A percentile compares a stretch with the other conserved stretches of the same genome.
Conservation (phyloP, 2,797 vertebrate species). For the Varecia variegata region DNA sequence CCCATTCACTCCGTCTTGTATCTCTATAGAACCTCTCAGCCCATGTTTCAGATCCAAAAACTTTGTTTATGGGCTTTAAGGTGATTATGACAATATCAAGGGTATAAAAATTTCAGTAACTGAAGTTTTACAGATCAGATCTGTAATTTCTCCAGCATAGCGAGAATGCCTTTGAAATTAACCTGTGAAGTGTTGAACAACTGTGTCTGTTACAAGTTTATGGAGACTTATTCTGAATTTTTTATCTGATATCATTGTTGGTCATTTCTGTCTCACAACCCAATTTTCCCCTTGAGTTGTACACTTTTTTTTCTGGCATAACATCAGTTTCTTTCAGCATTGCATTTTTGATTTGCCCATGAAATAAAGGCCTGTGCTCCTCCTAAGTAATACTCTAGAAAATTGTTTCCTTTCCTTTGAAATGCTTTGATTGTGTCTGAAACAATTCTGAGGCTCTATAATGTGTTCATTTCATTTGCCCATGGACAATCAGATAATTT, state of each 20-base stretch:
- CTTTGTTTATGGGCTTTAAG: background rate
- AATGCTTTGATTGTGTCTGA: constrained; percentile 53
- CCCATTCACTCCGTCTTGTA: background rate
- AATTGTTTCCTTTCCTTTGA: constrained; percentile 25
- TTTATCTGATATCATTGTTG: constrained; percentile 12
- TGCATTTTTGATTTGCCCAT: constrained; percentile 61
- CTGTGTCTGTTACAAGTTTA: constrained; percentile 31
- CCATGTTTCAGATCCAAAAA: background rate
- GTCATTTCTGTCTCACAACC: constrained; percentile 31
- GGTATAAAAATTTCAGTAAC: constrained; percentile 31
- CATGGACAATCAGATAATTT: background rate
- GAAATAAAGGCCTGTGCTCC: constrained; percentile 58
- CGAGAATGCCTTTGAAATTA: constrained; percentile 17
- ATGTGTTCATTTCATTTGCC: constrained; percentile 15
- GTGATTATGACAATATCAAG: constrained; percentile 25
- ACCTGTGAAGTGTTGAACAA: constrained; percentile 8
- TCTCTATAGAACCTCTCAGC: background rate
- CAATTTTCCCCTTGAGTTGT: background rate
- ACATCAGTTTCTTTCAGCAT: constrained; percentile 54
- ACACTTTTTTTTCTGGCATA: constrained; percentile 22
- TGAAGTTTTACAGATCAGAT: background rate
- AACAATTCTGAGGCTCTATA: background rate
- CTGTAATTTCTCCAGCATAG: background rate
- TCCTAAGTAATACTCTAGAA: background rate
- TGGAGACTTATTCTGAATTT: constrained; percentile 31